phyloP scores from a whole-genome alignment of 2,113 vertebrate species.

The Cyanoramphus novaezelandiae region DNA sequence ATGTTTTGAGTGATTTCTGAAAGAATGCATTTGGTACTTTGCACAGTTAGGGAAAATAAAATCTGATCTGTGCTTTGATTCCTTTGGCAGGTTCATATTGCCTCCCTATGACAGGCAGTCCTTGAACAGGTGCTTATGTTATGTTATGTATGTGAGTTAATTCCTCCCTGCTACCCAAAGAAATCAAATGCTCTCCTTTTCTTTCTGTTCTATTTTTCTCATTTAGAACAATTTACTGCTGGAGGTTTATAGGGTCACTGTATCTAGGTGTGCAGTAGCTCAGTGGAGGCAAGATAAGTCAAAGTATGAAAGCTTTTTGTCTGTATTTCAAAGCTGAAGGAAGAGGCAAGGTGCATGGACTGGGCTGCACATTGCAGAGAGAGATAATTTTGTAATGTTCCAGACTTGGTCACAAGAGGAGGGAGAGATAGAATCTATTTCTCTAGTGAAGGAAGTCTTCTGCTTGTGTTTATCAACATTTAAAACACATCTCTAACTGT shows the following conservation, averaged over 20 bases:
- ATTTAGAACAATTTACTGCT: not conserved
- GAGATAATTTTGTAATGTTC: not conserved
- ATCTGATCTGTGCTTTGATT: not conserved
- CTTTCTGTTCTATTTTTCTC: not conserved
- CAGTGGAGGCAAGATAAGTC: not conserved
- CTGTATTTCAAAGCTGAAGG: not conserved
- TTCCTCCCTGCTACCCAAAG: not conserved
- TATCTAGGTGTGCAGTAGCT: not conserved
- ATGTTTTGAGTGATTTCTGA: not conserved
- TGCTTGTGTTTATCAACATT: slow-evolving; percentile 36
- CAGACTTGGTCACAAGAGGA: not conserved
- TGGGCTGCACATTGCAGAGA: not conserved
- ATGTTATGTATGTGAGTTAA: not conserved
- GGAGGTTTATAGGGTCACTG: not conserved
- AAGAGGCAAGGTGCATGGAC: not conserved
- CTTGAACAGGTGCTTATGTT: not conserved
- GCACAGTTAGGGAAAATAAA: not conserved
- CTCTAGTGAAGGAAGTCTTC: not conserved
- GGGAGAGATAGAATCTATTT: not conserved
- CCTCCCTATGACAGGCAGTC: not conserved
- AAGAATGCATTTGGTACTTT: not conserved
- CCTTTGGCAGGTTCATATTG: not conserved
- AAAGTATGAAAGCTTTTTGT: not conserved
- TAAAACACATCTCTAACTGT: not conserved
- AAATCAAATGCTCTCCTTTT: not conserved